Conservation (phyloP, 1,140 invertebrate species). For the Drosophila biarmipes region DNA sequence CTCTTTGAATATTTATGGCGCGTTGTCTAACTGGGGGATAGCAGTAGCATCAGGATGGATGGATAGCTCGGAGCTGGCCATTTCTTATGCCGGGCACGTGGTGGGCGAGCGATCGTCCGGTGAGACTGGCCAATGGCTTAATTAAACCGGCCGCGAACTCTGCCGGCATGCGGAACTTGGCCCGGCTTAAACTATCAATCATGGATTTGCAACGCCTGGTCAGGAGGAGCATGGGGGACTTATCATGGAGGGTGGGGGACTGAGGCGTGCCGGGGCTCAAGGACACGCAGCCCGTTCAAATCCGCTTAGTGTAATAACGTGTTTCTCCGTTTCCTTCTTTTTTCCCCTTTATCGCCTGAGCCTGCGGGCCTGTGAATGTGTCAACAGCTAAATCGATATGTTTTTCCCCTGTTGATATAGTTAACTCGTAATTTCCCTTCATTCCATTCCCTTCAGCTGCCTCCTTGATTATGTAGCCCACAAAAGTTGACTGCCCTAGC, state of each 20-base stretch:
- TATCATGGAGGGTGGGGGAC: background rate
- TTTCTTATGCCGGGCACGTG: conserved; percentile 65
- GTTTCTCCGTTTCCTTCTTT: conserved; percentile 34
- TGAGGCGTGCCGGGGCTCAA: conserved; percentile 47
- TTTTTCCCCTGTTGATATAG: conserved; percentile 47
- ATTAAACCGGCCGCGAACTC: conserved; percentile 51
- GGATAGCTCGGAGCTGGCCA: conserved; percentile 18
- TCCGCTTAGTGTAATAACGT: conserved; percentile 72
- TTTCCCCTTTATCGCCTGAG: conserved; percentile 26
- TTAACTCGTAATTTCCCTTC: conserved; percentile 20
- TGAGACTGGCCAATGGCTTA: conserved; percentile 61
- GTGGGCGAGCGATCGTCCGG: conserved; percentile 53
- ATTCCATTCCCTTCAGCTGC: background rate
- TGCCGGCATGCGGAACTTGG: conserved; percentile 61
- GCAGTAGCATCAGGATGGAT: conserved; percentile 7
- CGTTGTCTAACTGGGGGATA: conserved; percentile 36
- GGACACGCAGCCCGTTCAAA: conserved; percentile 60
- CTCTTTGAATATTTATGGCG: conserved; percentile 65
- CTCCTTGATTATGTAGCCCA: conserved; percentile 46
- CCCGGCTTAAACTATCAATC: conserved; percentile 71
- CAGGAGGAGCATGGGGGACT: background rate
- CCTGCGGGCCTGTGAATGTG: conserved; percentile 56
- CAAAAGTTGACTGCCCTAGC: conserved; percentile 60
- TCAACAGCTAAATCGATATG: conserved; percentile 76
- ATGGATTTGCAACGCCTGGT: conserved; percentile 39